phyloP scores from a whole-genome alignment of 2,113 vertebrate species.

The Rana temporaria region DNA sequence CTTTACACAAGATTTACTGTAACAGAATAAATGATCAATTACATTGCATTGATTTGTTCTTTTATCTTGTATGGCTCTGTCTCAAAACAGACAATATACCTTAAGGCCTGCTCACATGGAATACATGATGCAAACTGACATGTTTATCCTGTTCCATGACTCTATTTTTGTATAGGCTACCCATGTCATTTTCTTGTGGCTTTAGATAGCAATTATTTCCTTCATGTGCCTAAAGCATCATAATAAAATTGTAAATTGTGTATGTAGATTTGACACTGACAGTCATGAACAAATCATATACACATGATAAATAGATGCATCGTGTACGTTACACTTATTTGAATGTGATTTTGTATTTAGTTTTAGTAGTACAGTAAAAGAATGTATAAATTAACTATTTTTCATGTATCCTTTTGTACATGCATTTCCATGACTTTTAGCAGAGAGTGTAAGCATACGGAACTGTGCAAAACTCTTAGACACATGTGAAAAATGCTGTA shows the following conservation, averaged over 20 bases:
- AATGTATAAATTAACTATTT: too few relatives aligned
- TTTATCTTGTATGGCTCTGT: neutral
- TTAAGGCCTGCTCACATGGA: constrained; percentile 6
- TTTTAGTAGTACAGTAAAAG: too few relatives aligned
- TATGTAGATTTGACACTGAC: neutral
- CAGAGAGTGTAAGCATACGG: too few relatives aligned
- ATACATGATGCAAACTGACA: constrained; percentile 21
- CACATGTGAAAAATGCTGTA: too few relatives aligned
- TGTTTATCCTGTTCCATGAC: constrained; percentile 26
- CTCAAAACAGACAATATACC: constrained; percentile 9
- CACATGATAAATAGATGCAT: too few relatives aligned
- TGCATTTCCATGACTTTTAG: too few relatives aligned
- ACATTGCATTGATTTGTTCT: neutral
- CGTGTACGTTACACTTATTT: too few relatives aligned
- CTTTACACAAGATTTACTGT: neutral
- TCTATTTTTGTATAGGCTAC: constrained; percentile 22
- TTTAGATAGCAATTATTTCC: constrained; percentile 4
- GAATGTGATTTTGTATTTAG: too few relatives aligned
- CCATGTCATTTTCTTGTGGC: neutral
- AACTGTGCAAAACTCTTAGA: too few relatives aligned
- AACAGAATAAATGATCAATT: neutral
- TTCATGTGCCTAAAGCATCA: neutral
- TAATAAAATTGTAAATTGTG: neutral
- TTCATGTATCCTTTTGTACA: too few relatives aligned
- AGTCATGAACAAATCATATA: neutral